A percentile compares a stretch with the other conserved stretches of the same genome.
Evolutionary conservation across 1,140 invertebrate species (phyloP).

Genomic region (Heliconius himera): DNA sequence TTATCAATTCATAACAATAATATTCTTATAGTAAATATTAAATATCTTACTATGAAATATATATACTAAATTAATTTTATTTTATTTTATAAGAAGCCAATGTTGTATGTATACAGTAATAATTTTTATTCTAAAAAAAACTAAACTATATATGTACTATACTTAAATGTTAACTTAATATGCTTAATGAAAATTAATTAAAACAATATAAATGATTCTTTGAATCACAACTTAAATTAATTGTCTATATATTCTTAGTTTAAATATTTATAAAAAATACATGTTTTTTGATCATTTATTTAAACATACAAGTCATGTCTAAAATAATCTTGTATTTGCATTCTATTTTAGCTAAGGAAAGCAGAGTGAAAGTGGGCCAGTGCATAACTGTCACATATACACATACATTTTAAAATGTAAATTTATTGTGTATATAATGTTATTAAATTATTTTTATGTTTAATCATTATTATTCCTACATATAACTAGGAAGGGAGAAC

Average conservation of each 20-base stretch:
- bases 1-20: background rate
- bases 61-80: background rate
- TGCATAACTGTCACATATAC: background rate
- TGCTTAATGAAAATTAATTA: too few species aligned
- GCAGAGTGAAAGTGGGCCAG: slow-evolving; percentile 36
- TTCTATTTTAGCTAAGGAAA: slow-evolving; percentile 43
- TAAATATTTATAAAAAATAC: background rate
- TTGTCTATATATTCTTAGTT: too few species aligned
- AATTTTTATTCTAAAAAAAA: too few species aligned
- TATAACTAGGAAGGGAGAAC: background rate
- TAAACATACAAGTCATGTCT: background rate
- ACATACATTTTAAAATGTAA: background rate
- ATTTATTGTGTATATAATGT: background rate
- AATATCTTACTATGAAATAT: background rate
- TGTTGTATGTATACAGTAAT: too few species aligned
- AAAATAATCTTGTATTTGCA: slow-evolving; percentile 32
- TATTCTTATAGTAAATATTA: slow-evolving; percentile 4
- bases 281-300: background rate
- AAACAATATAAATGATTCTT: too few species aligned
- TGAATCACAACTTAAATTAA: too few species aligned
- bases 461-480: background rate
- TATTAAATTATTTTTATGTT: too few species aligned
- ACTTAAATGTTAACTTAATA: too few species aligned
- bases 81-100: too few species aligned
- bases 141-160: too few species aligned